A percentile compares a stretch with the other conserved stretches of the same genome.
These are phyloP conservation scores for Dreissena polymorpha DNA, from an alignment of 1,140 invertebrate species.

Conservation along the genomic window DNA sequence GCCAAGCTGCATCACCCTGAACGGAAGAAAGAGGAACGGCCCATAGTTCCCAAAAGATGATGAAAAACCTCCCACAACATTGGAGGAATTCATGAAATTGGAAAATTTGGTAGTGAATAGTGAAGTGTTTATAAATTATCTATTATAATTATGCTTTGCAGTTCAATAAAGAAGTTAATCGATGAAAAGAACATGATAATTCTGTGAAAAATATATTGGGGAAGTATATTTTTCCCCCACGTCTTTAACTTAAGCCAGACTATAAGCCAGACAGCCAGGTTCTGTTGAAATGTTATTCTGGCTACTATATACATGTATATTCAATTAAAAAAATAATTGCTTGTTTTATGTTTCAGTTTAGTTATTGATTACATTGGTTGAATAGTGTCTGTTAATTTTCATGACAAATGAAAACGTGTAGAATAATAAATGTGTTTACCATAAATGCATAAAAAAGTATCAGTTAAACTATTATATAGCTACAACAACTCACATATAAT, in stretches of 20 bases:
- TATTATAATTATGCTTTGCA: neutral
- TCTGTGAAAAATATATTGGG: slow-evolving; percentile 7
- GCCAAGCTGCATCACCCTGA: slow-evolving; percentile 31
- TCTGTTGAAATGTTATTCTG: neutral
- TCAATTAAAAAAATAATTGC: too few species aligned
- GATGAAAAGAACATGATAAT: neutral
- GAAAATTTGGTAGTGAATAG: slow-evolving; percentile 61
- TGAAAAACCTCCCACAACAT: slow-evolving; percentile 57
- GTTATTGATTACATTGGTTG: neutral
- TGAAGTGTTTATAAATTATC: neutral
- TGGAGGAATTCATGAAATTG: slow-evolving; percentile 60
- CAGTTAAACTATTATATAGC: too few species aligned
- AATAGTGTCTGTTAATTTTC: too few species aligned
- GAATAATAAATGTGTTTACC: too few species aligned
- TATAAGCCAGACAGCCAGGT: neutral
- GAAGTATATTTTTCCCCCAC: slow-evolving; percentile 11
- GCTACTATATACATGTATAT: too few species aligned
- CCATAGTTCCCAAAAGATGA: neutral
- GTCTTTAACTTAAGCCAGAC: too few species aligned
- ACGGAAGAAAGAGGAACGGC: slow-evolving; percentile 23
- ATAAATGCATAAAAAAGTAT: too few species aligned
- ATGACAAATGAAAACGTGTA: too few species aligned
- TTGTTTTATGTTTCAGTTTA: too few species aligned
- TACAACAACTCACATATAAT: too few species aligned
- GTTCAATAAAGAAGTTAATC: neutral